Percentiles rank a stretch among this genome's conserved stretches.
Conservation (phyloP, 2,797 vertebrate genomes). For the Pagetopsis macropterus region DNA sequence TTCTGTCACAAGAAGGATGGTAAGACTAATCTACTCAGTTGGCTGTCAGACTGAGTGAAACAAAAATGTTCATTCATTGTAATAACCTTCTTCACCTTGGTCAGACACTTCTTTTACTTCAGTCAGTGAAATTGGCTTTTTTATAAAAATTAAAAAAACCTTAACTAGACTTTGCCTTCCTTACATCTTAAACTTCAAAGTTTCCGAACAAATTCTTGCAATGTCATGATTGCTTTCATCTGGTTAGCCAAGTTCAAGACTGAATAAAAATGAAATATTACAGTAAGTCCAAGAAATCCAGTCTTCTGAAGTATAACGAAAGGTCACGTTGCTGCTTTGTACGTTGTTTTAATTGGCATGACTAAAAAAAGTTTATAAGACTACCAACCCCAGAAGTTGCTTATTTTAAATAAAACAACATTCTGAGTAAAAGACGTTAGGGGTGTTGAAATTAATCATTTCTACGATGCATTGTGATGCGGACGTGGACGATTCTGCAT, state of each 20-base stretch:
- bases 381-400: background rate
- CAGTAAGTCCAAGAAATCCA: no score
- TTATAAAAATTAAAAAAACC: background rate
- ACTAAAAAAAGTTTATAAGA: background rate
- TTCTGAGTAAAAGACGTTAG: background rate
- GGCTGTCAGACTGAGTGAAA: background rate
- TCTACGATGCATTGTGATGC: no score
- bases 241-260: background rate
- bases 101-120: background rate
- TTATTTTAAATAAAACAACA: background rate
- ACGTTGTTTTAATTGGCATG: constrained; percentile 1
- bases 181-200: background rate
- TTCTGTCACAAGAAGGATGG: background rate
- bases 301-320: background rate
- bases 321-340: background rate
- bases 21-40: background rate
- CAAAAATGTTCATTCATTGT: background rate
- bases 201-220: constrained; percentile 1
- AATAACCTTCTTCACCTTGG: background rate
- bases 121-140: background rate
- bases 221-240: background rate
- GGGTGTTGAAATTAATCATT: no score
- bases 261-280: background rate
- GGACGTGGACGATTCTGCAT: no score
- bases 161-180: background rate